These are phyloP conservation scores for Nymphicus hollandicus DNA, from an alignment of 2,113 vertebrate genomes.

Conservation along the genomic window DNA sequence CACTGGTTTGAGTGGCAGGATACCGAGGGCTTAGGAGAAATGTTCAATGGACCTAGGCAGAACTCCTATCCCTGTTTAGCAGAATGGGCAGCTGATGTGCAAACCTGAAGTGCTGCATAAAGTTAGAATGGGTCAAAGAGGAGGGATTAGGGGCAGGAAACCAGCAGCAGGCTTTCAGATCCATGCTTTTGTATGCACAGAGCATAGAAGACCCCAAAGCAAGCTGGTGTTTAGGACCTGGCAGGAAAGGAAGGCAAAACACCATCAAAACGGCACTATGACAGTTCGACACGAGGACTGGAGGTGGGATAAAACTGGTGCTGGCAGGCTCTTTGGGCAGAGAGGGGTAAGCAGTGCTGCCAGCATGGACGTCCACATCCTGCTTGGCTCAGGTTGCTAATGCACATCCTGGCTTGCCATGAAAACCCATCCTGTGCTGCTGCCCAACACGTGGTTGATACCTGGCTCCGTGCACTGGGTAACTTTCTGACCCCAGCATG, in stretches of 20 bases:
- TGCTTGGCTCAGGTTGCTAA: background rate
- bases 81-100: background rate
- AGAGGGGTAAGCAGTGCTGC: background rate
- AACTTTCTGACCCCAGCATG: background rate
- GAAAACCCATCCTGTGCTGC: background rate
- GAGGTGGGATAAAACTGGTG: background rate
- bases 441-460: fast-evolving
- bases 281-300: background rate
- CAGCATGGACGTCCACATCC: background rate
- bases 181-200: background rate
- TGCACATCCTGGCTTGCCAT: fast-evolving
- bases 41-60: background rate
- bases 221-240: background rate
- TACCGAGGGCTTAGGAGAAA: background rate
- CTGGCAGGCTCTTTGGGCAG: background rate
- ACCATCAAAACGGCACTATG: background rate
- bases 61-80: background rate
- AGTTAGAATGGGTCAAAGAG: background rate
- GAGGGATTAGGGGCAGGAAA: background rate
- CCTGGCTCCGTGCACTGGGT: fast-evolving
- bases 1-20: background rate
- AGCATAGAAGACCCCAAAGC: background rate
- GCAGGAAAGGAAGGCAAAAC: background rate
- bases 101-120: background rate
- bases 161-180: background rate